Percentiles rank a stretch among this genome's conserved stretches.
Evolutionary conservation across 2,797 vertebrate genomes (phyloP).

Genomic region (Trachops cirrhosus): DNA sequence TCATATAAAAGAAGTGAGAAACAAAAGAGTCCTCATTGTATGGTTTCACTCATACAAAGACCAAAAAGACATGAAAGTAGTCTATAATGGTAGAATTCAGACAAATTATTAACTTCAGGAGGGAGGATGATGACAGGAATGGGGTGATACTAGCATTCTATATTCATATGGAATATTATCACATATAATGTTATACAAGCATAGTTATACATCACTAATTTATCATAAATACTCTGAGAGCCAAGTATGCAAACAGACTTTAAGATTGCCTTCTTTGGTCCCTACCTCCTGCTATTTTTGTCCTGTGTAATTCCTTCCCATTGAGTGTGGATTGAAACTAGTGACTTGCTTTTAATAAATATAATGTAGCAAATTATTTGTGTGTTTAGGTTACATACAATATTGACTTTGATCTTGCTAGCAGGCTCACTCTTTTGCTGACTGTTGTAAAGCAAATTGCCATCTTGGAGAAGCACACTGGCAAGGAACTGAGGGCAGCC

Average conservation of each 20-base stretch:
- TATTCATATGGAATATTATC: neutral
- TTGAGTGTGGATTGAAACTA: neutral
- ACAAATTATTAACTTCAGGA: neutral
- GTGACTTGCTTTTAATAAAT: neutral
- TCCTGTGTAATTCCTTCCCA: neutral
- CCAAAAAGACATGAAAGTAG: neutral
- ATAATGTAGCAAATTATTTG: neutral
- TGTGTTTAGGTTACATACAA: neutral
- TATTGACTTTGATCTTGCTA: neutral
- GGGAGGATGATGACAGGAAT: neutral
- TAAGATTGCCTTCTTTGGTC: neutral
- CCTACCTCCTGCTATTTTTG: neutral
- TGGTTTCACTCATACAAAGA: neutral
- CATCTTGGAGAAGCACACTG: neutral
- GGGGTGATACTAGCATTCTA: neutral
- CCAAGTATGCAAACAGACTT: neutral
- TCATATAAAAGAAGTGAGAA: neutral
- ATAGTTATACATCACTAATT: neutral
- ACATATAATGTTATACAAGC: neutral
- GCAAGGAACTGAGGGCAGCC: neutral
- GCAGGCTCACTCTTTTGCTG: neutral
- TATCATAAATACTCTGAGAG: neutral
- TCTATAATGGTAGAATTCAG: neutral
- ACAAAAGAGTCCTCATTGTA: neutral
- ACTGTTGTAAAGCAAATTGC: neutral